Percentiles rank a stretch among this genome's conserved stretches.
These are phyloP conservation scores for Xiphydria camelus DNA, from an alignment of 2,888 invertebrate genomes.

Conservation along the genomic window DNA sequence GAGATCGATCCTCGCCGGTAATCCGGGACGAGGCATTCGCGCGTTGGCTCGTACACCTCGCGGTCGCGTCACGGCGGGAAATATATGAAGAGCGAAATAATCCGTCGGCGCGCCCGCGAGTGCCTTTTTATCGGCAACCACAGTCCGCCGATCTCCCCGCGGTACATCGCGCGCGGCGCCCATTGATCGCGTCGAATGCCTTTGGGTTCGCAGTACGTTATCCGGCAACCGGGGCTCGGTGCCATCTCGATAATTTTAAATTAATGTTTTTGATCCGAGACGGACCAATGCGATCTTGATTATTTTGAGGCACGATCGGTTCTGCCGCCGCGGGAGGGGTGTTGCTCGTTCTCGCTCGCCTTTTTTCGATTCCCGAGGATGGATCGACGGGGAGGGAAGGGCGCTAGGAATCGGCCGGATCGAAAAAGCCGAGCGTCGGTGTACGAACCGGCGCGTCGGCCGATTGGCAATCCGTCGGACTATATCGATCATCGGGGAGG, in stretches of 20 bases:
- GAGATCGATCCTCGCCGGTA: no score
- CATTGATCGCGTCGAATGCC: constrained; percentile 28
- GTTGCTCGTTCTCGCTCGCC: no score
- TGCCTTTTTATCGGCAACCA: constrained; percentile 1
- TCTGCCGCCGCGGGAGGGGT: constrained; percentile 20
- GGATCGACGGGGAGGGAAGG: no score
- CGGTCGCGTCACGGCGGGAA: constrained; percentile 27
- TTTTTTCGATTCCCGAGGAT: no score
- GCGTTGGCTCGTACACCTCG: constrained; percentile 16
- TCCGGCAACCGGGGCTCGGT: constrained; percentile 21
- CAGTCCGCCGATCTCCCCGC: constrained; percentile 2
- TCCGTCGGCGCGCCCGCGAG: constrained; percentile 20
- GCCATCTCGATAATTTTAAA: constrained; percentile 39
- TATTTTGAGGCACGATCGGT: constrained; percentile 33
- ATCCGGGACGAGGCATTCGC: no score
- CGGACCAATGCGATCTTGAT: constrained; percentile 35
- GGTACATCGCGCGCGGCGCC: constrained; percentile 17
- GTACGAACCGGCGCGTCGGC: no score
- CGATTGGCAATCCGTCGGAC: no score
- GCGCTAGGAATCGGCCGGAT: no score
- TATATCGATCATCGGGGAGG: no score
- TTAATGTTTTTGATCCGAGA: constrained; percentile 36
- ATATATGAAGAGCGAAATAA: constrained; percentile 43
- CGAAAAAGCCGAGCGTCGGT: no score
- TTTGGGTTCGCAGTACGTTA: constrained; percentile 28